Base-by-base conservation (phyloP, 2,113 vertebrate genomes). In the Cranoglanis bouderius region DNA sequence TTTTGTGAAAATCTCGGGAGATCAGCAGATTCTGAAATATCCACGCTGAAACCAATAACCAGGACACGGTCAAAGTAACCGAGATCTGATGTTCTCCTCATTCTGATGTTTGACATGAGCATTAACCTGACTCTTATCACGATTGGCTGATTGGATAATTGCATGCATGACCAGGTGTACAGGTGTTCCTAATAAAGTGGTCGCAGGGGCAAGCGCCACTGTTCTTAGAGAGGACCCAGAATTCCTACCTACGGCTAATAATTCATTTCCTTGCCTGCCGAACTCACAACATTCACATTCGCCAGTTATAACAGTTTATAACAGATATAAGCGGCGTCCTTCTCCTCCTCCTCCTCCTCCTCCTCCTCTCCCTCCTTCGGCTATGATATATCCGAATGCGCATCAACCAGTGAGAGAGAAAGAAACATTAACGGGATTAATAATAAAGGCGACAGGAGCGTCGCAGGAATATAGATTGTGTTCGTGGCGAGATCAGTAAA, bases 401-500 rank as follows among this genome's bases (percentile, higher is more conserved):
- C 87, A 89, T 91, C 86, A 82, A n/a, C 82, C 87, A 85, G 88
- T 78, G 85, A 80, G 77, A 77, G 53, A 88, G 83, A 86, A 86
- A 63, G 80, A 91, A 92, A 89, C 92, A 91, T 91, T 91, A 91
- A 83, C 84, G 72, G 84, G 87, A 92, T 92, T 93, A 91, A 91
- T 89, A 86, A 80, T 89, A 85, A 80, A 84, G 84, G 84, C 85
- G 63, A 57, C 57, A 29, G 87, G 82, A 84, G 70, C 70, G 29
- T 87, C 53, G 74, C 85, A 82, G 86, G 89, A 87, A 88, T 89
- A 89, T 87, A 90, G 89, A 92, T 91, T 67, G 72, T 85, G 43
- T 61, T 51, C 85, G 84, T 82, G 83, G 75, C n/a, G 80, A 92
- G 89, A 90, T 87, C 86, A 89, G 91, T 91, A 89, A 91, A 92